Evolutionary conservation across 2,797 vertebrate genomes (phyloP), one percentile per base, ranked within the genome.

Genomic region (Parauchenoglanis ngamensis): DNA sequence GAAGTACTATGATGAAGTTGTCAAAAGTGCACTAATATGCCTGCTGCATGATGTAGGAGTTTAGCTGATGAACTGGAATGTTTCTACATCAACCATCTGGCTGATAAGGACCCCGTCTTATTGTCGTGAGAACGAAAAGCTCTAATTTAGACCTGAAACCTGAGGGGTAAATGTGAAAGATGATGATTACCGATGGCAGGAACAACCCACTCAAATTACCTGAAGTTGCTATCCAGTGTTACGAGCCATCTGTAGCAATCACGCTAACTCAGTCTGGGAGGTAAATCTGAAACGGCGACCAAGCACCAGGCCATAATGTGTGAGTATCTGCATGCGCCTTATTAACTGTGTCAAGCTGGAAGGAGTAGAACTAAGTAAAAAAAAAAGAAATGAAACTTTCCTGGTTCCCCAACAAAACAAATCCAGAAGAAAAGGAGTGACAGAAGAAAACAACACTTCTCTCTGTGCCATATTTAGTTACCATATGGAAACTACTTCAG

Each of bases 191-290:
- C 49, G 70, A 35, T 59, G 84, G 35, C 59, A 46, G 21, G 25
- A 85, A 28, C 31, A 57, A 35, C n/a, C 84, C 63, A 83, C 87
- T 83, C 54, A 21, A 78, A 85, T 70, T 52, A 83, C 72, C 54
- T 61, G 35, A 46, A 79, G 72, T 40, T 28, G 35, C 59, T 68
- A 11, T 83, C n/a, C 68, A 76, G 31, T 86, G 59, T 85, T 78
- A 85, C 31, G 28, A 78, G 73, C 46, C 84, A 65, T 85, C 84
- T 85, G 84, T 54, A 85, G 84, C 46, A 40, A 57, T 67, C 59
- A 35, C 17, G 23, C 21, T 57, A 57, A 23, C 35, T 49, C 19
- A 4, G 54, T 59, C 68, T 25, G 52, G 19, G 23, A 1, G 1
- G 3, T 28, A 49, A 49, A 10, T 17, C 7, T 52, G 65, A 65